Evolutionary conservation across 2,797 vertebrate species (phyloP).

Genomic region (Acrocephalus scirpaceus): DNA sequence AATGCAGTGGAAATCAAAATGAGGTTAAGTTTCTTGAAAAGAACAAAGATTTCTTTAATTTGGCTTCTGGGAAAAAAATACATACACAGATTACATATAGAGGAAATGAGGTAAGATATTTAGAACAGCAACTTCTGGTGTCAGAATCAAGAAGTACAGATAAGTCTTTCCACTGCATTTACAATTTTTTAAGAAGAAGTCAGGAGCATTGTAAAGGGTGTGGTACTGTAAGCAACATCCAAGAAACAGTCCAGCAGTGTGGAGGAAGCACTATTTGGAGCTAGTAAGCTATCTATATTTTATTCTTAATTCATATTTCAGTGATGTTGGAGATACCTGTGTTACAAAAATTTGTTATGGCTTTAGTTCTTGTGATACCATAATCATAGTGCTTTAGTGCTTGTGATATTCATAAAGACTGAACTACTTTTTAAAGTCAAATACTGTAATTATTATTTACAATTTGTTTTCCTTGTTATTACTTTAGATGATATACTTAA

Average conservation of each 20-base stretch:
- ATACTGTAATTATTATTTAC: not conserved
- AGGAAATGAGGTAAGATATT: not conserved
- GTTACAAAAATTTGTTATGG: not conserved
- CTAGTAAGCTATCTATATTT: not conserved
- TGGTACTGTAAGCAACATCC: not conserved
- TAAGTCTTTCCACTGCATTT: not conserved
- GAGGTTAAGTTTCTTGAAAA: not conserved
- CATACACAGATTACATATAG: not conserved
- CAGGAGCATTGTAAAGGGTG: rapidly evolving
- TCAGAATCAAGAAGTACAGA: not conserved
- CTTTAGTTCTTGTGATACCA: not conserved
- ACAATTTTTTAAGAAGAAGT: not conserved
- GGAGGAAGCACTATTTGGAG: not conserved
- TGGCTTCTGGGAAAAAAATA: not conserved
- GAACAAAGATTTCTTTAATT: not conserved
- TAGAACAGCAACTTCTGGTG: not conserved
- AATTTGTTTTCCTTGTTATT: not conserved
- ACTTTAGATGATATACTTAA: not conserved
- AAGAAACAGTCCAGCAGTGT: not conserved
- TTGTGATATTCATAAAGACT: not conserved
- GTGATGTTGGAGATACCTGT: not conserved
- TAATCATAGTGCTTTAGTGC: not conserved
- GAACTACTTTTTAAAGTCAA: not conserved
- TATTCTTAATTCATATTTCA: not conserved
- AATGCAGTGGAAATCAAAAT: too few relatives aligned